Evolutionary conservation across 2,797 vertebrate species (phyloP), one percentile per base, ranked within the genome.

Genomic region (Nannoperca australis): DNA sequence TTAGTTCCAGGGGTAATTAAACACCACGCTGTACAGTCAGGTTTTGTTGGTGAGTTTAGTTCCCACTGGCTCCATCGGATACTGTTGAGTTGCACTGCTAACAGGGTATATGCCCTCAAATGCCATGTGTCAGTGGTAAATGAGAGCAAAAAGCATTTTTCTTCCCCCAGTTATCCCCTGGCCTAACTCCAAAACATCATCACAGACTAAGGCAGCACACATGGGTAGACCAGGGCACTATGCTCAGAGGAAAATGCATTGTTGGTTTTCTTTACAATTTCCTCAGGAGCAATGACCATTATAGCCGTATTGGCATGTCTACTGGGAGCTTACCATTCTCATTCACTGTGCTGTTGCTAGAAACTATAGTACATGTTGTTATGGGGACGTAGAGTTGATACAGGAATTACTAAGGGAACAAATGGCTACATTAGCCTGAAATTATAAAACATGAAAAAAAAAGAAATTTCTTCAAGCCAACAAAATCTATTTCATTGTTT

Each of bases 181-280:
- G 91, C 87, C 78, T 83, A 56, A 62, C 85, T 93, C 92, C 89
- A 82, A 81, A 92, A 79, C 80, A 84, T 89, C 84, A 92, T 89
- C 83, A 74, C 70, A 83, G 83, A 75, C 88, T 63, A 82, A 73
- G 59, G 83, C 90, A 86, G 84, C 82, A 56, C 76, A 84, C 78
- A 80, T 13, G 4, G 32, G 77, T 71, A 81, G 82, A 85, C 85
- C 83, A 51, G 77, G 83, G 78, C 73, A 30, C 78, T 76, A 47
- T 60, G 82, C 86, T 88, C 76, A 22, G 72, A 88, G 85, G 76
- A 82, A 90, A 93, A 89, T 61, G 65, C 88, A 87, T 83, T 89
- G 89, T 88, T 91, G 83, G 81, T 90, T 93, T 91, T 90, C 82
- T 84, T 78, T 70, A 71, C 76, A 30, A 87, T 93, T 94, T 93